A percentile compares a stretch with the other conserved stretches of the same genome.
Evolutionary conservation across 1,140 invertebrate genomes (phyloP).

Genomic region (Panagrolaimus sp.): DNA sequence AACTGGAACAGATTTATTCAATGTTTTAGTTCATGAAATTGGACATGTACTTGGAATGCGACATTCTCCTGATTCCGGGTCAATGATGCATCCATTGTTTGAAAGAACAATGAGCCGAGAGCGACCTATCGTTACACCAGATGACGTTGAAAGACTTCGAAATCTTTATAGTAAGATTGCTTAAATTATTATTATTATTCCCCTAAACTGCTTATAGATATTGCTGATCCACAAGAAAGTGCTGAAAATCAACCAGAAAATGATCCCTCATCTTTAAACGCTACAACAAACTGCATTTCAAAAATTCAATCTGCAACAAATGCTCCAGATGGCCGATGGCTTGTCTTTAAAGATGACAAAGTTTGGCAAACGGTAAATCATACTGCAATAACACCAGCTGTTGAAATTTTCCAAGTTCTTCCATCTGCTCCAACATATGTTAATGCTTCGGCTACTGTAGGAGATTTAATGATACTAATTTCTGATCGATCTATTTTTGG

Average conservation of each 20-base stretch:
- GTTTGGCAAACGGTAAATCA: neutral
- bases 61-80: constrained; percentile 32
- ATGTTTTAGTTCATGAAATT: constrained; percentile 41
- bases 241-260: neutral
- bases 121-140: constrained; percentile 36
- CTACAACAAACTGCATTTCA: neutral
- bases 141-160: constrained; percentile 38
- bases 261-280: neutral
- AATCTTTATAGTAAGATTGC: constrained; percentile 32
- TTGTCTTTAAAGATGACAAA: neutral
- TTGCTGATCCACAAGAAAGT: neutral
- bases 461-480: neutral
- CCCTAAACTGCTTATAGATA: neutral
- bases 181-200: too few relatives aligned
- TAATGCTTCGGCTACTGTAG: neutral
- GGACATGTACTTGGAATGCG: constrained; percentile 39
- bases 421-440: neutral
- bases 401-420: neutral
- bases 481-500: neutral
- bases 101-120: constrained; percentile 32
- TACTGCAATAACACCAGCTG: neutral
- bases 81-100: constrained; percentile 46
- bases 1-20: constrained; percentile 19
- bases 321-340: neutral
- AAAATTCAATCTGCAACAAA: neutral